phyloP scores from a whole-genome alignment of 2,888 invertebrate species.

The Caenorhabditis japonica region DNA sequence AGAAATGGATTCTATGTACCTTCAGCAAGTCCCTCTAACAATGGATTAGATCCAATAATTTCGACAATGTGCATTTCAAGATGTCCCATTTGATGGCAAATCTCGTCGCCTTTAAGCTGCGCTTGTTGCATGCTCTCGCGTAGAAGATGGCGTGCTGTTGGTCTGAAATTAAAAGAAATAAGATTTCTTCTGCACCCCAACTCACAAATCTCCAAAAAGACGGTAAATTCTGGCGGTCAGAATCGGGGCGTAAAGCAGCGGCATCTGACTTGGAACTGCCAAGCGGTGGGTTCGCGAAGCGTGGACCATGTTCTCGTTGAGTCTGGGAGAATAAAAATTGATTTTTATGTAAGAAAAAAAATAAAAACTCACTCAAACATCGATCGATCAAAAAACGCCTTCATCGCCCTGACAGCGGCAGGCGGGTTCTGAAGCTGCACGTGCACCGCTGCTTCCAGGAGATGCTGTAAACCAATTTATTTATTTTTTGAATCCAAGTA shows the following conservation, averaged over 20 bases:
- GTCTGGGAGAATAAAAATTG: background rate
- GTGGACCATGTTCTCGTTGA: constrained; percentile 35
- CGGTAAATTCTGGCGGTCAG: constrained; percentile 44
- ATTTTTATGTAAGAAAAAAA: background rate
- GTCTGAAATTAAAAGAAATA: constrained; percentile 13
- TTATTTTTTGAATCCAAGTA: too few relatives aligned
- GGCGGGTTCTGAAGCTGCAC: constrained; percentile 18
- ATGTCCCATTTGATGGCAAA: constrained; percentile 47
- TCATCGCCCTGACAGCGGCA: constrained; percentile 27
- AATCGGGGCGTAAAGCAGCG: constrained; percentile 55
- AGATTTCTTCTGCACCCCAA: background rate
- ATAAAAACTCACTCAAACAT: constrained; percentile 29
- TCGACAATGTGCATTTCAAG: constrained; percentile 39
- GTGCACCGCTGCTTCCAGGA: constrained; percentile 36
- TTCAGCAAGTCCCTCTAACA: constrained; percentile 13
- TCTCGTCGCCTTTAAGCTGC: constrained; percentile 44
- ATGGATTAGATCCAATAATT: constrained; percentile 10
- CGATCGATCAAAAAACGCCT: constrained; percentile 44
- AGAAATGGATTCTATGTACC: too few relatives aligned
- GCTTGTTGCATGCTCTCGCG: constrained; percentile 53
- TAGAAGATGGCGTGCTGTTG: constrained; percentile 24
- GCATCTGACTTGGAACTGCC: constrained; percentile 31
- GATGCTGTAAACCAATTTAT: background rate
- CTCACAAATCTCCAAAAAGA: constrained; percentile 51
- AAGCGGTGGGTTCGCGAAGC: constrained; percentile 31